Evolutionary conservation across 2,888 invertebrate species (phyloP).

Genomic region (Hedychridium roseum): DNA sequence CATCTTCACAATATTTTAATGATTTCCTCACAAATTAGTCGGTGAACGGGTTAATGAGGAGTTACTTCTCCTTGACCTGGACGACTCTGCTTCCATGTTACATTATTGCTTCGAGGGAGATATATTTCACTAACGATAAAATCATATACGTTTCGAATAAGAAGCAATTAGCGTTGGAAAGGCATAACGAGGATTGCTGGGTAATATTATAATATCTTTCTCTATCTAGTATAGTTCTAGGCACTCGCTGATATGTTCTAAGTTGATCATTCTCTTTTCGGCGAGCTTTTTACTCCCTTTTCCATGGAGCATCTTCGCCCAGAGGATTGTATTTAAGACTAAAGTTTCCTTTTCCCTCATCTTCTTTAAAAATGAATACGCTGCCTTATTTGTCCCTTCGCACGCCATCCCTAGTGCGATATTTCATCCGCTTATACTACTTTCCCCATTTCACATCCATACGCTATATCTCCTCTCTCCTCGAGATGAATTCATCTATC

Average conservation of each 20-base stretch:
- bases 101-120: no score
- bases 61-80: no score
- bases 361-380: not conserved
- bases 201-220: no score
- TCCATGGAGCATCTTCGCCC: slow-evolving; percentile 8
- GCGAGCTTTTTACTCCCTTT: not conserved
- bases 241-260: slow-evolving; percentile 38
- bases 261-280: slow-evolving; percentile 1
- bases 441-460: slow-evolving; percentile 7
- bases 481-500: slow-evolving; percentile 36
- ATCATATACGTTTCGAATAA: no score
- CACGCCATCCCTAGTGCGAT: slow-evolving; percentile 2
- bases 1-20: no score
- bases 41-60: no score
- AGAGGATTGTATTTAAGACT: slow-evolving; percentile 7
- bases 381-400: not conserved
- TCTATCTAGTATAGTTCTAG: no score
- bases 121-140: no score
- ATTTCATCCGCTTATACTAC: slow-evolving; percentile 8
- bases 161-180: no score
- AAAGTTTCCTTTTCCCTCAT: slow-evolving; percentile 5
- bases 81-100: no score
- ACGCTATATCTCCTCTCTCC: slow-evolving; percentile 12
- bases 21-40: no score
- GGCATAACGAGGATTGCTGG: no score